These are phyloP conservation scores for Sturnus vulgaris DNA, from an alignment of 2,113 vertebrate genomes.

Conservation along the genomic window DNA sequence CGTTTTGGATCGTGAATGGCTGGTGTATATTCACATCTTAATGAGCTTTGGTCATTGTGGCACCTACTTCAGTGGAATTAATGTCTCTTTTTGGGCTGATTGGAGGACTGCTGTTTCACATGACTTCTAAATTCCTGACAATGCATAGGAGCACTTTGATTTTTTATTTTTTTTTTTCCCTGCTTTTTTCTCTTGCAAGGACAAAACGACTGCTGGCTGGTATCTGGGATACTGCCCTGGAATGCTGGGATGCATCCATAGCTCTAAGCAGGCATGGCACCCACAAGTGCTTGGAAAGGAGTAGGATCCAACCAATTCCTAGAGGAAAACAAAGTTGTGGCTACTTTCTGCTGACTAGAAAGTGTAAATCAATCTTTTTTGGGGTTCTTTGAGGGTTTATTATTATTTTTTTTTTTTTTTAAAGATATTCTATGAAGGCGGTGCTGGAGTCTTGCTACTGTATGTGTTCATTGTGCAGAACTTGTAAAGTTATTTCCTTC, in stretches of 20 bases:
- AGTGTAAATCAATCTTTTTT: background rate
- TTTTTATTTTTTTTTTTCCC: background rate
- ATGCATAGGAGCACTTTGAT: slow-evolving; percentile 62
- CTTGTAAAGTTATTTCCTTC: background rate
- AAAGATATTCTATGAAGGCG: background rate
- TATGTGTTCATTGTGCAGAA: slow-evolving; percentile 5
- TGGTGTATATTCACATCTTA: slow-evolving; percentile 19
- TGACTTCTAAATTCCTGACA: background rate
- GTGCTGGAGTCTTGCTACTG: slow-evolving; percentile 43
- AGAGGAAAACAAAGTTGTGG: background rate
- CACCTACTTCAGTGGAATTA: slow-evolving; percentile 26
- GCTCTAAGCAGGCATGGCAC: background rate
- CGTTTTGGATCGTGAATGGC: slow-evolving; percentile 13
- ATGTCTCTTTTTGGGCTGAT: background rate
- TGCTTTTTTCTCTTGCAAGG: background rate
- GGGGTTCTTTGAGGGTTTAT: background rate
- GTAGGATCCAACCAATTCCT: background rate
- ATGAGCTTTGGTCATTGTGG: slow-evolving; percentile 41
- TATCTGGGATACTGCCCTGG: slow-evolving; percentile 12
- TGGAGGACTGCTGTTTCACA: background rate
- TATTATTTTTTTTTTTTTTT: background rate
- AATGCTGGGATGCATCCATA: background rate
- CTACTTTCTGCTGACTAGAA: background rate
- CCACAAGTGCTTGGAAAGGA: background rate
- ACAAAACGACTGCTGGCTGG: background rate